Percentiles rank a stretch among this genome's conserved stretches.
Evolutionary conservation across 2,113 vertebrate genomes (phyloP).

Genomic region (Todiramphus chloris): DNA sequence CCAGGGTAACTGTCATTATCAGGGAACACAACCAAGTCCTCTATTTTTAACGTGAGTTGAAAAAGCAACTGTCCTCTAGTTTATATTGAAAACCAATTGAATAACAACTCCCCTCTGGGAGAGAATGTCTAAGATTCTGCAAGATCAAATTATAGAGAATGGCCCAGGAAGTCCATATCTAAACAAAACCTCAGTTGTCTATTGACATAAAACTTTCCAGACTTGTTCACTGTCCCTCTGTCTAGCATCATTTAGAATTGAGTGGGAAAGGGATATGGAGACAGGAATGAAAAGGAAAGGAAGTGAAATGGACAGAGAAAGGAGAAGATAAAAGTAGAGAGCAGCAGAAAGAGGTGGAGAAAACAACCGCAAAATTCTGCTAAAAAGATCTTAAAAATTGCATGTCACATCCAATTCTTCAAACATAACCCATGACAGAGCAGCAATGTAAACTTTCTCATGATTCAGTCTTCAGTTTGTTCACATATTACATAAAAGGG

Average conservation of each 20-base stretch:
- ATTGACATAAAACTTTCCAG: background rate
- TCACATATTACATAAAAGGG: background rate
- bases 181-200: background rate
- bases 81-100: background rate
- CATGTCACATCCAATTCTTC: background rate
- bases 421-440: background rate
- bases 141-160: background rate
- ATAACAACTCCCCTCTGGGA: background rate
- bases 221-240: background rate
- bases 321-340: background rate
- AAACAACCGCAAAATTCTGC: background rate
- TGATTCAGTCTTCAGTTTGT: background rate
- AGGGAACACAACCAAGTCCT: background rate
- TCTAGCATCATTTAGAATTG: background rate
- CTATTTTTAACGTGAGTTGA: background rate
- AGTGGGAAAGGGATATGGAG: background rate
- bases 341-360: background rate
- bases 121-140: background rate
- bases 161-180: background rate
- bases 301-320: background rate
- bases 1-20: background rate
- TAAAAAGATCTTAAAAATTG: constrained; percentile 1
- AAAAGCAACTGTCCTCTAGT: background rate
- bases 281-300: background rate
- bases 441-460: background rate